Base-by-base conservation (phyloP, 2,797 vertebrate genomes). In the Enteromius paludinosus region DNA sequence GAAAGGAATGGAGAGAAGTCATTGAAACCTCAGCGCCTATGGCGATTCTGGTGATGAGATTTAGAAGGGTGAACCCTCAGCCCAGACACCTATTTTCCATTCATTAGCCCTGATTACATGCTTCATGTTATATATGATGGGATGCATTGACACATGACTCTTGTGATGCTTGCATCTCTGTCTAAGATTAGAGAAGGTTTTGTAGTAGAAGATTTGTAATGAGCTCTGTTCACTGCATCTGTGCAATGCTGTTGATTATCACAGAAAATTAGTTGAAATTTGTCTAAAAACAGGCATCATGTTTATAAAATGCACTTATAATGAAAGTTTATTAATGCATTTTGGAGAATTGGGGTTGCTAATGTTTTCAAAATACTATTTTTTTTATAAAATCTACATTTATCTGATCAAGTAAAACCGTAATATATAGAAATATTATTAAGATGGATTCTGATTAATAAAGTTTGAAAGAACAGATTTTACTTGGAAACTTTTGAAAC, bases 51-150 rank as follows among this genome's bases (percentile, higher is more conserved):
- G 68, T 43, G 43, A 78, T 73, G 64, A 70, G 30, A 23, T 52
- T 79, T 79, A 43, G 59, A 87, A 78, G 77, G 79, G 72, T 73
- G 77, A 78, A 69, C 59, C 75, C 78, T 84, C 82, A 79, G 84
- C 77, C 54, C 69, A 85, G 73, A 74, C 81, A 76, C 69, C 45
- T 79, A 82, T 82, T 86, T 87, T 71, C 56, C 77, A 84, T 86
- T 72, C 83, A 79, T 69, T 85, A 85, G 75, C 33, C 62, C 59
- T 81, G 87, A 86, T 84, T 80, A 78, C 77, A 65, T 56, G 82
- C 61, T 82, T 86, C 74, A 83, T 84, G 83, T 78, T 83, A 47
- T 43, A 71, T 62, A 66, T 49, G 25, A 66, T 68, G 64, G 74
- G 70, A 83, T 70, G 52, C 30, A 9, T 59, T 28, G 41, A 25